These are phyloP conservation scores for Smittia aterrima DNA, from an alignment of 2,888 invertebrate species.

Conservation along the genomic window DNA sequence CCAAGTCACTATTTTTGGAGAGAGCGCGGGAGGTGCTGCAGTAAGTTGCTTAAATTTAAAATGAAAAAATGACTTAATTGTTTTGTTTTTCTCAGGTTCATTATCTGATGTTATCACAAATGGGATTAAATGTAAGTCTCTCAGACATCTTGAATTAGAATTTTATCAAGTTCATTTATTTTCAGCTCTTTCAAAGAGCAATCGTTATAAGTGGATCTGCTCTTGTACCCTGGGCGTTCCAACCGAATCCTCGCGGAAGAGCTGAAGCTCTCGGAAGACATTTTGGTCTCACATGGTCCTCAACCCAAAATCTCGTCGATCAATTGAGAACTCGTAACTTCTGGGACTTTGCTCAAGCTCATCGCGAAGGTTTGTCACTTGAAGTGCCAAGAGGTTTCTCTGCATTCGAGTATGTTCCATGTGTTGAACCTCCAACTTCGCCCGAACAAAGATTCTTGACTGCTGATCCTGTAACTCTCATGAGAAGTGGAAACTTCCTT, in stretches of 20 bases:
- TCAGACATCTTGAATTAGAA: neutral
- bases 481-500: constrained; percentile 42
- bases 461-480: constrained; percentile 40
- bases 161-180: neutral
- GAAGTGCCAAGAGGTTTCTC: constrained; percentile 41
- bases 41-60: constrained; percentile 9
- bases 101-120: constrained; percentile 42
- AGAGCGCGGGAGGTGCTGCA: constrained; percentile 42
- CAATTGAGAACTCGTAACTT: constrained; percentile 30
- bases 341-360: constrained; percentile 7
- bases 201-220: constrained; percentile 67
- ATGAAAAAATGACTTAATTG: neutral
- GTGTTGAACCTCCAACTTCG: constrained; percentile 38
- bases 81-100: constrained; percentile 35
- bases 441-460: constrained; percentile 40
- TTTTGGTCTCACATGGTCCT: constrained; percentile 61
- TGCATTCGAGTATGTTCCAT: constrained; percentile 42
- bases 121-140: neutral
- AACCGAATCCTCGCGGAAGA: constrained; percentile 60
- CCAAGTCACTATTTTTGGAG: constrained; percentile 63
- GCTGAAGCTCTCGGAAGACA: constrained; percentile 59
- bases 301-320: constrained; percentile 46
- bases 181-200: constrained; percentile 58
- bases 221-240: constrained; percentile 60
- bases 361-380: constrained; percentile 10